Conservation (phyloP, 2,113 vertebrate genomes). For the Nesogale talazaci region DNA sequence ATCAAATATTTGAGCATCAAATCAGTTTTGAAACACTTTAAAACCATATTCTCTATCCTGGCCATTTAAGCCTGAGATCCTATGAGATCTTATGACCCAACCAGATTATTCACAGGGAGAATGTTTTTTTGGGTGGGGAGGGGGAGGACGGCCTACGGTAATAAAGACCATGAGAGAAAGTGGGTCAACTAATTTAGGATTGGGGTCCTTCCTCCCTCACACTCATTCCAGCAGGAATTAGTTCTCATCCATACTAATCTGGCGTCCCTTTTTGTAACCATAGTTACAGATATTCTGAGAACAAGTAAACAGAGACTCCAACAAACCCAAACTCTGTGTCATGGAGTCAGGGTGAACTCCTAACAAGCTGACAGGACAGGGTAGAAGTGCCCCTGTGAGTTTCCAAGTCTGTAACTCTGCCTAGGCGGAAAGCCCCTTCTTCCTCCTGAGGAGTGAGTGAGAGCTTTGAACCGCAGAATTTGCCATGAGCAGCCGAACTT, state of each 20-base stretch:
- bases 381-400: no score
- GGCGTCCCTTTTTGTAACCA: neutral
- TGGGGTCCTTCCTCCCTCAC: neutral
- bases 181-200: neutral
- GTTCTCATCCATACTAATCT: neutral
- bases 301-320: no score
- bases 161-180: neutral
- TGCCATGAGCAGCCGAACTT: no score
- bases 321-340: no score
- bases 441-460: no score
- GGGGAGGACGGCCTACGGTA: neutral
- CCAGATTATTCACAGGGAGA: neutral
- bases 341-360: no score
- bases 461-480: no score
- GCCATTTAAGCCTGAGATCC: neutral
- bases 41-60: constrained; percentile 1
- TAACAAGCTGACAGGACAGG: no score
- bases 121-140: neutral
- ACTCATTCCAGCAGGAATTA: neutral
- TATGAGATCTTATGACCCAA: neutral
- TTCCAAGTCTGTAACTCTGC: no score
- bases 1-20: constrained; percentile 67
- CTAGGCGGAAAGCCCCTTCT: no score
- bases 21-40: constrained; percentile 58
- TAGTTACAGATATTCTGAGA: neutral